Evolutionary conservation across 2,888 invertebrate species (phyloP), one percentile per base, ranked within the genome.

Genomic region (Resseliella maxima): DNA sequence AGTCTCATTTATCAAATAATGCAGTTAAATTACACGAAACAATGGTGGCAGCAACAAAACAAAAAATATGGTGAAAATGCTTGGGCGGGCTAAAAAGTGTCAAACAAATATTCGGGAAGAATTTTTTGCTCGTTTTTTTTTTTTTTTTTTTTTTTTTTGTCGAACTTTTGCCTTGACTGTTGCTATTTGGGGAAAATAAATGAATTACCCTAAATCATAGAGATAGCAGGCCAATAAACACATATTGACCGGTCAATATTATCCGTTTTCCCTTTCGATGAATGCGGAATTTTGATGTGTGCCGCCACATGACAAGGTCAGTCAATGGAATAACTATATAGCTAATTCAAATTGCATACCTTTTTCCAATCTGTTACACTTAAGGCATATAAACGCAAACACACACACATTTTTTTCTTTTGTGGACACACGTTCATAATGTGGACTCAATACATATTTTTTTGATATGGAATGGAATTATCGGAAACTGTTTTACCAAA

Each of bases 1-100:
- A 36, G n/a, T n/a, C 12, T 83, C 36, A 83, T 83, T 38, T n/a
- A 83, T 83, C 83, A 83, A 83, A 83, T 36, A 38, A 83, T 83
- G 83, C 41, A 83, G 83, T 83, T 38, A 83, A 83, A 83, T 38
- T 83, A 72, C 72, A 27, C 24, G n/a, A 72, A 15, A 72, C 18
- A 72, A 35, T 64, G 81, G 31, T 72, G 72, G 35, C n/a, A 31
- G 31, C 31, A n/a, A 59, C n/a, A 24, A 24, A 24, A 24, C 5
- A 59, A 15, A 38, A 83, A 38, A 38, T n/a, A 24, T n/a, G 31
- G 38, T 6, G 38, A 83, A 83, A 83, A 83, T 83, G n/a, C 24
- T 38, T 21, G 12, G 27, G 12, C 0, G 1, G 24, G 38, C 5
- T 38, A 83, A 81, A 83, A 38, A 38, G 83, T 83, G 83, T n/a